Conservation (phyloP, 2,888 invertebrate species). For the Sussaba pulchella region DNA sequence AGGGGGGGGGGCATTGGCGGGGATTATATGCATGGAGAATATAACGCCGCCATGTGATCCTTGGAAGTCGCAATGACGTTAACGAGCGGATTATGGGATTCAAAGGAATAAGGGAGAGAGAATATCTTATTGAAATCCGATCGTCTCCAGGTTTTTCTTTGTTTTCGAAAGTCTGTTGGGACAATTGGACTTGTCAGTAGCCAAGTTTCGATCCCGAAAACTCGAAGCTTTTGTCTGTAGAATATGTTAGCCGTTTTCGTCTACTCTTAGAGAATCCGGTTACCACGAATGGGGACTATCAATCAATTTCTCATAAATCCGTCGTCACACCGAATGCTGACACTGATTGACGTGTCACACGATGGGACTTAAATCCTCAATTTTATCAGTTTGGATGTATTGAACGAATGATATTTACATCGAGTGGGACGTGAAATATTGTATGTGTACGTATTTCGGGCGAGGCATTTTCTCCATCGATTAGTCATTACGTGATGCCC, state of each 20-base stretch:
- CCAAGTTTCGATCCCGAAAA: too few species aligned
- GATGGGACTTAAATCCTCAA: not conserved
- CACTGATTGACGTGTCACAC: not conserved
- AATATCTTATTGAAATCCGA: not conserved
- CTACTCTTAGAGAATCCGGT: too few species aligned
- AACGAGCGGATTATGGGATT: conserved; percentile 19
- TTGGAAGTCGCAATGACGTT: conserved; percentile 22
- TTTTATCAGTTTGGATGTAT: not conserved
- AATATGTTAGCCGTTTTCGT: too few species aligned
- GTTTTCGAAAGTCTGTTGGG: not conserved
- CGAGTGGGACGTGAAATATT: not conserved
- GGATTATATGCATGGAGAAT: not conserved
- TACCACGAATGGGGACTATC: too few species aligned
- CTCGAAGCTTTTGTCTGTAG: too few species aligned
- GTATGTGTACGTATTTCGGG: not conserved
- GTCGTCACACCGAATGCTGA: not conserved
- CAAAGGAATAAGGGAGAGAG: conserved; percentile 25
- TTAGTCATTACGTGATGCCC: conserved; percentile 18
- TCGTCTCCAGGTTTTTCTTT: conserved; percentile 12
- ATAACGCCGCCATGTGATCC: conserved; percentile 12
- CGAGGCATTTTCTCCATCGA: conserved; percentile 5
- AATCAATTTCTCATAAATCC: too few species aligned
- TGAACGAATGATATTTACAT: not conserved
- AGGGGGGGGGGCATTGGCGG: not conserved
- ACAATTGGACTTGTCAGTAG: too few species aligned